Evolutionary conservation across 2,113 vertebrate species (phyloP), one percentile per base, ranked within the genome.

Genomic region (Rhea pennata): DNA sequence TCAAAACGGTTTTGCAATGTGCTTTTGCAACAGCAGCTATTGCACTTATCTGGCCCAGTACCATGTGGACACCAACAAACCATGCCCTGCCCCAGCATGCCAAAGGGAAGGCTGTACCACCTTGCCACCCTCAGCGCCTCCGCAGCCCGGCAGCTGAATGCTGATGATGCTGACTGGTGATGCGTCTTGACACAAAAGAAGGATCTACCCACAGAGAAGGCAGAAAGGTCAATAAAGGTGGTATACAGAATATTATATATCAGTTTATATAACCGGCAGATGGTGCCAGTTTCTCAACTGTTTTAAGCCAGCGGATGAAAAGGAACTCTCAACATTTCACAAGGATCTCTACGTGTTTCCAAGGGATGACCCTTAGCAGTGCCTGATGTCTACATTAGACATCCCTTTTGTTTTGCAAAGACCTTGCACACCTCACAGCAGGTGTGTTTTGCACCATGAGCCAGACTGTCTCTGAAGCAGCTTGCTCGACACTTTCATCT

Each of bases 81-180:
- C 1, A 16, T 22, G 75, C 8, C 40, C 72, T 20, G 26, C 48
- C 6, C 8, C 12, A 6, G 50, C 70, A 9, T 31, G 70, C 62
- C 2, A 3, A 54, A 70, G 50, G 31, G 78, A 67, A 27, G 5
- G 39, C 39, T 5, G 2, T 46, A 44, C 19, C 48, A 24, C 10
- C 14, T 27, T 42, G 7, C 27, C 27, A 13, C 39, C 17, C 39
- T 69, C n/a, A 29, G 54, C 9, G 27, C 27, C 56, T 59, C 56
- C 33, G 56, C 31, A 56, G 15, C 54, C 27, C 54, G 42, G 54
- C n/a, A 62, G 62, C 20, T 0, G 1, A 75, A 66, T 0, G 0
- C 19, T 70, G 19, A 26, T 53, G 1, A 50, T 77, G 53, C 46
- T 58, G 46, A 40, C 36, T 53, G 0, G 0, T 7, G 56, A 42